These are phyloP conservation scores for Intellagama lesueurii DNA, from an alignment of 2,797 vertebrate genomes.

Conservation along the genomic window DNA sequence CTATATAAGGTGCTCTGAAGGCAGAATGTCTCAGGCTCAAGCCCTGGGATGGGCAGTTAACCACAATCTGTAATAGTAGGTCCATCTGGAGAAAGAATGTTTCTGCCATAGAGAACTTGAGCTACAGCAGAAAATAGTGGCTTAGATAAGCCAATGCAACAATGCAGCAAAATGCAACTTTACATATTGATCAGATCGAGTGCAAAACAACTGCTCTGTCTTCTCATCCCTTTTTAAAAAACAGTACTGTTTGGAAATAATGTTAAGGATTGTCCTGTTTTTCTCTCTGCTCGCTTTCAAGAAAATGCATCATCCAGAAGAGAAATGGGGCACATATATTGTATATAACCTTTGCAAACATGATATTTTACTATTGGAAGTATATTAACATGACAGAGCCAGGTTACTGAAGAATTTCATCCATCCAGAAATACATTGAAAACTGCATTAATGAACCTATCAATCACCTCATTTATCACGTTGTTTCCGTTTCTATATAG, in stretches of 20 bases:
- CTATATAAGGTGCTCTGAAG: neutral
- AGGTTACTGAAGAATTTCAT: neutral
- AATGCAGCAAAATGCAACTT: neutral
- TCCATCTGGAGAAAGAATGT: neutral
- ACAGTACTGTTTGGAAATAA: neutral
- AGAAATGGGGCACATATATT: neutral
- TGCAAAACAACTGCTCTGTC: neutral
- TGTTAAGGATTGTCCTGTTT: neutral
- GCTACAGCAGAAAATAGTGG: neutral
- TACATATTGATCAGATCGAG: neutral
- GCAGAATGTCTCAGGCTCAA: neutral
- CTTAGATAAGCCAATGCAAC: neutral
- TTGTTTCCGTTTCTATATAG: neutral
- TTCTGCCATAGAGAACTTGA: neutral
- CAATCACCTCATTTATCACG: neutral
- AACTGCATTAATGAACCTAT: neutral
- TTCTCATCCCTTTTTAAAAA: neutral
- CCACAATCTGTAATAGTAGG: neutral
- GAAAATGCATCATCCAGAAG: neutral
- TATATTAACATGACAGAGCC: neutral
- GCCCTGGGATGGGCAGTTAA: neutral
- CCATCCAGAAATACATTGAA: neutral
- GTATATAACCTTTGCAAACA: neutral
- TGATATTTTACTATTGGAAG: neutral
- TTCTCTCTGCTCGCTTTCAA: neutral